Evolutionary conservation across 2,797 vertebrate genomes (phyloP).

Genomic region (Oophaga sylvatica): DNA sequence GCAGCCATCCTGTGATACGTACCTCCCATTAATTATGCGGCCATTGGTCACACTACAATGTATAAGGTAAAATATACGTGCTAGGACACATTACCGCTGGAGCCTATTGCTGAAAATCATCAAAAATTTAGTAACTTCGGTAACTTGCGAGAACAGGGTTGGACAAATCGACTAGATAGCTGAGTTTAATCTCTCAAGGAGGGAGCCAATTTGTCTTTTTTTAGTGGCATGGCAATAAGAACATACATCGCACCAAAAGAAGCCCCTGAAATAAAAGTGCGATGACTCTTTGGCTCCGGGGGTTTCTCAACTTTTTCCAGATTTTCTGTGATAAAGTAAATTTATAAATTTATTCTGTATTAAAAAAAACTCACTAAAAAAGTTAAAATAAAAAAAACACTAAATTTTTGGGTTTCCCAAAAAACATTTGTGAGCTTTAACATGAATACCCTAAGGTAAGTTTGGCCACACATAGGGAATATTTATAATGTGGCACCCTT

Average conservation of each 20-base stretch:
- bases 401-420: not conserved
- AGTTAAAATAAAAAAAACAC: not conserved
- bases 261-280: not conserved
- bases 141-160: too few relatives aligned
- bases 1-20: too few relatives aligned
- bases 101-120: not conserved
- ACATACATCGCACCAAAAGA: not conserved
- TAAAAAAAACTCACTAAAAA: not conserved
- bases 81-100: not conserved
- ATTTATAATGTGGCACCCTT: slow-evolving; percentile 7
- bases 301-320: not conserved
- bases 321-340: not conserved
- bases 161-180: not conserved
- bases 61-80: not conserved
- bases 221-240: not conserved
- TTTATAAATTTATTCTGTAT: too few relatives aligned
- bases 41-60: too few relatives aligned
- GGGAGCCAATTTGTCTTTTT: not conserved
- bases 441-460: not conserved
- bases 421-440: not conserved
- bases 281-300: not conserved
- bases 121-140: not conserved
- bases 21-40: too few relatives aligned
- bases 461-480: not conserved
- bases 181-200: not conserved